Base-by-base conservation (phyloP, 2,797 vertebrate species). In the Prunella strophiata region DNA sequence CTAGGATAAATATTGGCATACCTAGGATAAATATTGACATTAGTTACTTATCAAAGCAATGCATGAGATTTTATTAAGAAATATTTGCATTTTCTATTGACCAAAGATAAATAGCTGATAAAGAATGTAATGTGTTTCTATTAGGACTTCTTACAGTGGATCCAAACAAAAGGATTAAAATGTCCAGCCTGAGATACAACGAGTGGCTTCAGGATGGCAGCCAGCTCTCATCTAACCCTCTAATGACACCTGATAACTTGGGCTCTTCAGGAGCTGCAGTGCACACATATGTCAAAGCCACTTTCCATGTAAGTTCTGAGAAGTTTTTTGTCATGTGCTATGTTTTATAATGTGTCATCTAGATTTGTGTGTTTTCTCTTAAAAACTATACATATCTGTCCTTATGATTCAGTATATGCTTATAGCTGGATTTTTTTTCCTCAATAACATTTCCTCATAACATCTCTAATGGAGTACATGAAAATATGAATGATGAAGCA, bases 121-220 rank as follows among this genome's bases (percentile, higher is more conserved):
- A 71, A 75, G 50, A 74, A 29, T 51, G 11, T 94, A n/a, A 85
- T 94, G 4, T 89, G 32, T 95, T 95, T 85, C 85, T 79, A 18
- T 70, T 91, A 99, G 99, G 99, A 95, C 98, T 99, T 97, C 98
- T 99, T 91, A 99, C 99, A 6, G 99, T 99, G 68, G 99, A 99
- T 98, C 99, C 99, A 94, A 99, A 98, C 98, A 99, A 99, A 98
- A 98, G 99, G 96, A 99, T 99, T 96, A 99, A 99, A 97, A 99
- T 99, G 99, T 99, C 98, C 26, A 98, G 98, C 75, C 98, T 99
- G 77, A 98, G 99, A 59, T 98, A 99, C 97, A 99, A 99, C 0
- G 98, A 99, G 83, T 99, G 99, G 99, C 98, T 99, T 62, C 99
- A 99, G 97, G 99, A 99, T n/a, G 99, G 99, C 97, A 99, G 99